Evolutionary conservation across 2,888 invertebrate species (phyloP).

Genomic region (Sinelater perroti): DNA sequence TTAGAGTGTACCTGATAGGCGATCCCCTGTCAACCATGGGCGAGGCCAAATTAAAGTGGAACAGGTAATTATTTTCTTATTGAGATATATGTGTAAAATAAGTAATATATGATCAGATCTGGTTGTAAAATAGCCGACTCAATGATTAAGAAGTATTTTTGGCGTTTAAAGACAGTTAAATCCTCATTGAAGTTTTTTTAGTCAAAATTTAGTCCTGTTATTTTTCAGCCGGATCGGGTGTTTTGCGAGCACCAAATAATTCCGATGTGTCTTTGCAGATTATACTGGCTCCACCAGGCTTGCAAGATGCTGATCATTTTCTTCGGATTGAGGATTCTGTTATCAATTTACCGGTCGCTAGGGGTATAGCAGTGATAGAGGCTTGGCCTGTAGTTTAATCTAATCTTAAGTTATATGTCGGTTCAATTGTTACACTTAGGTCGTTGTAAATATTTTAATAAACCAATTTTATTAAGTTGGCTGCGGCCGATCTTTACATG

Average conservation of each 20-base stretch:
- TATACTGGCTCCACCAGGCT: conserved; percentile 40
- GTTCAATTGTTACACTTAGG: background rate
- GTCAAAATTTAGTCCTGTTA: too few relatives aligned
- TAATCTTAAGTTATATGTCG: background rate
- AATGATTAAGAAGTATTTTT: too few relatives aligned
- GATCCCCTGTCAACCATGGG: conserved; percentile 77
- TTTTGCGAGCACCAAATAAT: too few relatives aligned
- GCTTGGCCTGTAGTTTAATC: background rate
- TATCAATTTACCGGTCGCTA: conserved; percentile 25
- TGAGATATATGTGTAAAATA: too few relatives aligned
- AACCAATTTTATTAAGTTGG: too few relatives aligned
- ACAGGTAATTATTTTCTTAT: conserved; percentile 40
- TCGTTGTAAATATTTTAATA: background rate
- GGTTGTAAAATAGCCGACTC: too few relatives aligned
- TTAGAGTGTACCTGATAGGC: conserved; percentile 79
- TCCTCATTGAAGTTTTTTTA: too few relatives aligned
- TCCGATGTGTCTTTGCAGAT: too few relatives aligned
- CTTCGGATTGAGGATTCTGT: conserved; percentile 31
- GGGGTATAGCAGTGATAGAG: background rate
- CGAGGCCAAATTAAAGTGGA: conserved; percentile 60
- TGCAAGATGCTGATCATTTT: conserved; percentile 34
- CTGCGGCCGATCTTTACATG: too few relatives aligned
- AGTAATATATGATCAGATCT: too few relatives aligned
- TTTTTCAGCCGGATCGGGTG: too few relatives aligned
- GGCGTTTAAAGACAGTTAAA: too few relatives aligned